Evolutionary conservation across 2,888 invertebrate species (phyloP), one percentile per base, ranked within the genome.

Genomic region (Drosophila subsilvestris): DNA sequence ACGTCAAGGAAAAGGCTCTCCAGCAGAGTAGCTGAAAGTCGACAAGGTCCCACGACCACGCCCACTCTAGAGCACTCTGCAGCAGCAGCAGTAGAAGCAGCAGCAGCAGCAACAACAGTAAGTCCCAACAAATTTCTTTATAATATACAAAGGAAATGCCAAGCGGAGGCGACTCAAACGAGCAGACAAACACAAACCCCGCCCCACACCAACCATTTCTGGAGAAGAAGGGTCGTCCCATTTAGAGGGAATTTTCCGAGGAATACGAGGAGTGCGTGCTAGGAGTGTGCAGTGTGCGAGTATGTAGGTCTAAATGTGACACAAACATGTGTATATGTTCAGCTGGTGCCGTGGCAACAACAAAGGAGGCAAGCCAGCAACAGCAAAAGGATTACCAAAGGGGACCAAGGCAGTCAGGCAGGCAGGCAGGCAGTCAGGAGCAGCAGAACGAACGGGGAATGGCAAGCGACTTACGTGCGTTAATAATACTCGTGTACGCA

Each of bases 81-180:
- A 18, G n/a, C n/a, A 18, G n/a, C n/a, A 47, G 47, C 17, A 47
- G 54, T 44, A 63, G 14, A 17, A 57, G 48, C 12, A 62, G 32
- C 37, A 68, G 62, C 45, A 62, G 43, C 22, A 65, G 27, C 32
- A 57, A 25, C 50, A 62, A 50, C 44, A 62, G 51, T 57, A 58
- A 65, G 47, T 56, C 61, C 59, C 54, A 72, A 74, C 82, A 86
- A 86, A 83, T 83, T 86, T 83, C 83, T 86, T 84, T 86, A 84
- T 86, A 83, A 83, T 86, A 85, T 78, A 84, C 87, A 83, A 83
- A 83, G 83, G 78, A 86, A 86, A 79, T 81, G 78, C 83, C 83
- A 70, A 75, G 74, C 85, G 69, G 72, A 76, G 78, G 85, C 62
- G 77, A 74, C 74, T 68, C 72, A 53, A 53, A 57, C 50, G 44